Evolutionary conservation across 2,888 invertebrate species (phyloP), one percentile per base, ranked within the genome.

Genomic region (Formica aserva): DNA sequence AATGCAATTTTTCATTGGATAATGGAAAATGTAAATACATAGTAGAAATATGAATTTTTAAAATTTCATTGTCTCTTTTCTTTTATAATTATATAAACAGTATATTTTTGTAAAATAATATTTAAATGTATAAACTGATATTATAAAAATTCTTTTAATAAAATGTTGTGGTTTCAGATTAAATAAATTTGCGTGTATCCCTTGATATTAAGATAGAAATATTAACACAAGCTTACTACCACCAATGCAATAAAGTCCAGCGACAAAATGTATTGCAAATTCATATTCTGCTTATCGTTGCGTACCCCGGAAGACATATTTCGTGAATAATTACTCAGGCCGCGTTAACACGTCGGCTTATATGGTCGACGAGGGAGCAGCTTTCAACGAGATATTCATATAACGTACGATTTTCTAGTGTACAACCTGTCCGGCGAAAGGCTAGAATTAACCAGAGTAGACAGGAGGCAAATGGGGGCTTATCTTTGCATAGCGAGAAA

Each of bases 401-500:
- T 82, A 87, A 91, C 86, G 89, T 88, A 87, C 85, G 87, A 85
- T 88, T 92, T 93, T 91, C 85, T 95, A 96, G 96, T 96, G 92
- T 96, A 96, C 92, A 96, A 96, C 93, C 96, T 95, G 93, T 96
- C 96, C 93, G 97, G 97, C 4, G 96, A 96, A 87, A 95, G 96
- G 83, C 94, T 97, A 87, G 96, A 96, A 92, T 95, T 97, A 87
- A 96, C 96, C 85, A 96, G 96, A 92, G 96, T 97, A 84, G 96
- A 97, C 90, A 95, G 97, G 26, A 95, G 96, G 85, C 97, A 97
- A 95, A 97, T 97, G 96, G 97, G 97, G 29, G 96, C 97, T 45
- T 97, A 97, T 94, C 96, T 97, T 91, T 97, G 97, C 95, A 97
- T 97, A 91, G 97, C 97, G 2, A 96, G 96, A 88, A 97, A 97